Evolutionary conservation across 2,113 vertebrate genomes (phyloP).

Genomic region (Mobula birostris): DNA sequence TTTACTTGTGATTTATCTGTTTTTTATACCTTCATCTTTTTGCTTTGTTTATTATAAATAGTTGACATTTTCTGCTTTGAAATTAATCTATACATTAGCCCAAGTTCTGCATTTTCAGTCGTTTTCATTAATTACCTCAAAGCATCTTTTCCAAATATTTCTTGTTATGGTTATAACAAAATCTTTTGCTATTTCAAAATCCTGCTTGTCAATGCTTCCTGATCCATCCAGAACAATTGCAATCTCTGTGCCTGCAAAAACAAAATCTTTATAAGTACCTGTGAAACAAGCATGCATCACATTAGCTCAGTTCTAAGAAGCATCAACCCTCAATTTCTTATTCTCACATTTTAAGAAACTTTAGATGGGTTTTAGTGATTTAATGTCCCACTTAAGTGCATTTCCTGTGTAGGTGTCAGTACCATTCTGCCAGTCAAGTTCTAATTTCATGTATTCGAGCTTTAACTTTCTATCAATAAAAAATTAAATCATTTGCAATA

Average conservation of each 20-base stretch:
- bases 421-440: too few species aligned
- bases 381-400: too few species aligned
- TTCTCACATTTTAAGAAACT: too few species aligned
- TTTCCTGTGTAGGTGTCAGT: too few species aligned
- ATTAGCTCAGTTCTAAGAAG: neutral
- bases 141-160: constrained; percentile 58
- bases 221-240: constrained; percentile 67
- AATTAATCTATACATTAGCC: neutral
- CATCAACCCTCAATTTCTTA: too few species aligned
- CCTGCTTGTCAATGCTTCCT: constrained; percentile 50
- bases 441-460: too few species aligned
- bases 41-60: neutral
- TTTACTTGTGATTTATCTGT: too few species aligned
- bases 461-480: too few species aligned
- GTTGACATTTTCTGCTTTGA: neutral
- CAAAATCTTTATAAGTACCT: neutral
- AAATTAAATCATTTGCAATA: too few species aligned
- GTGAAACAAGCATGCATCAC: neutral
- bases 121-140: constrained; percentile 49
- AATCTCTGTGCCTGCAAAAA: constrained; percentile 57
- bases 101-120: neutral
- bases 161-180: constrained; percentile 61
- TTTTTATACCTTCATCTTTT: too few species aligned
- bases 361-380: too few species aligned
- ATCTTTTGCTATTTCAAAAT: constrained; percentile 65